phyloP scores from a whole-genome alignment of 2,113 vertebrate species.

The Onychorhynchus coronatus region DNA sequence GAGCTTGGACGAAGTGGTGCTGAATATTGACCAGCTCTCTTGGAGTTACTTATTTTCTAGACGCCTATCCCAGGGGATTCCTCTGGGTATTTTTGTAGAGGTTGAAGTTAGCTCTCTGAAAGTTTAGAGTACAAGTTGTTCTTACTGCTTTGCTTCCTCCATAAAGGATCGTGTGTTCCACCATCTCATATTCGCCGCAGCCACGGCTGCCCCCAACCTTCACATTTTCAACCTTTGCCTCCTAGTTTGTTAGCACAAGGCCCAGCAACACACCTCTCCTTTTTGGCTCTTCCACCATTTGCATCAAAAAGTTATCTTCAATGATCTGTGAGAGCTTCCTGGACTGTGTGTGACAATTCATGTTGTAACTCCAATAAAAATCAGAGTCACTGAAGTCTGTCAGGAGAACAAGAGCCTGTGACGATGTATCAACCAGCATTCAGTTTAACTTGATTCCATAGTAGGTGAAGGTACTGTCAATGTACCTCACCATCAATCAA shows the following conservation, averaged over 20 bases:
- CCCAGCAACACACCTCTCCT: neutral
- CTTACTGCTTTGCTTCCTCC: neutral
- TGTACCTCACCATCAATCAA: neutral
- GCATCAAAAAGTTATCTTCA: neutral
- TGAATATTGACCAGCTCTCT: neutral
- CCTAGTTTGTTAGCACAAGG: neutral
- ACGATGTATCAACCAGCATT: neutral
- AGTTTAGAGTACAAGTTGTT: neutral
- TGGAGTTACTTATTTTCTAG: neutral
- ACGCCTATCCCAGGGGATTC: neutral
- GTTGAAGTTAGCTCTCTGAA: neutral
- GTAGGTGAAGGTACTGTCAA: neutral
- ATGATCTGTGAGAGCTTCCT: neutral
- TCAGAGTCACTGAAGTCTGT: neutral
- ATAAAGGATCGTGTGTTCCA: neutral
- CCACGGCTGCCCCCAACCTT: accelerated
- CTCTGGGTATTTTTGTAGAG: neutral
- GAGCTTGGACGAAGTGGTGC: neutral
- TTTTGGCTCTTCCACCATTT: neutral
- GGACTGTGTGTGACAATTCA: accelerated
- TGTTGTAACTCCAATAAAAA: neutral
- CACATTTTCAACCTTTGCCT: neutral
- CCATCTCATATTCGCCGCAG: neutral
- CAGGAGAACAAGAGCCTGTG: neutral
- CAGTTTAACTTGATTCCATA: neutral